Percentiles rank a stretch among this genome's conserved stretches.
These are phyloP conservation scores for Glaucomys volans DNA, from an alignment of 2,113 vertebrate genomes.

Conservation along the genomic window DNA sequence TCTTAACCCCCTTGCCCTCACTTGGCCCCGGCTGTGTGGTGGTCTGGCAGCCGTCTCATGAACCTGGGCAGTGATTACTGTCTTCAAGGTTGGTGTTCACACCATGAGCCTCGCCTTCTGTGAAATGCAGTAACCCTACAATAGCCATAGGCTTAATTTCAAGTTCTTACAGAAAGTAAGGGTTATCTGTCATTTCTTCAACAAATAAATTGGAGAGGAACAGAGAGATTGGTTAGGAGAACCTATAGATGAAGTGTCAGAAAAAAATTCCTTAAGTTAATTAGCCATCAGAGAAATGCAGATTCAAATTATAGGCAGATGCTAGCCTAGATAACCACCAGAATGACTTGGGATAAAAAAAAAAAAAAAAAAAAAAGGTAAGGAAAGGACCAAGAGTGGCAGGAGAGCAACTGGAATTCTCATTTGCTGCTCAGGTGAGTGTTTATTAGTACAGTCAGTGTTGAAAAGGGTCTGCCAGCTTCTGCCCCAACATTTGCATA, in stretches of 20 bases:
- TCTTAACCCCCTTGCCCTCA: background rate
- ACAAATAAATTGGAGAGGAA: background rate
- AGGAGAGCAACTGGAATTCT: background rate
- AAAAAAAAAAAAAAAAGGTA: too few species aligned
- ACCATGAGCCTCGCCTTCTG: background rate
- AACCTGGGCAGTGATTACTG: background rate
- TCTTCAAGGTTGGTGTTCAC: background rate
- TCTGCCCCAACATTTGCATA: background rate
- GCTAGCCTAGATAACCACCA: background rate
- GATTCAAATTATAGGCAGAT: background rate
- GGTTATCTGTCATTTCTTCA: background rate
- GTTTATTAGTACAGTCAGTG: background rate
- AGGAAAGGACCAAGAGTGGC: background rate
- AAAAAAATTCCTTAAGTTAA: background rate
- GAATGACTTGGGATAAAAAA: background rate
- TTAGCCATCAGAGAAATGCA: conserved; percentile 5
- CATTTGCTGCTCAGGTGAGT: background rate
- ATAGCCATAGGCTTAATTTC: background rate
- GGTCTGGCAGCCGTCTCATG: background rate
- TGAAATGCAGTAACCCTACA: background rate
- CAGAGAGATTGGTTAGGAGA: background rate
- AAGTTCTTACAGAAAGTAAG: background rate
- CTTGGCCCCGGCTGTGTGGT: background rate
- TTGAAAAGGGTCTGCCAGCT: background rate
- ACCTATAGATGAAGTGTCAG: background rate